A percentile compares a stretch with the other conserved stretches of the same genome.
These are phyloP conservation scores for Oligia latruncula DNA, from an alignment of 2,888 invertebrate genomes.

Conservation along the genomic window DNA sequence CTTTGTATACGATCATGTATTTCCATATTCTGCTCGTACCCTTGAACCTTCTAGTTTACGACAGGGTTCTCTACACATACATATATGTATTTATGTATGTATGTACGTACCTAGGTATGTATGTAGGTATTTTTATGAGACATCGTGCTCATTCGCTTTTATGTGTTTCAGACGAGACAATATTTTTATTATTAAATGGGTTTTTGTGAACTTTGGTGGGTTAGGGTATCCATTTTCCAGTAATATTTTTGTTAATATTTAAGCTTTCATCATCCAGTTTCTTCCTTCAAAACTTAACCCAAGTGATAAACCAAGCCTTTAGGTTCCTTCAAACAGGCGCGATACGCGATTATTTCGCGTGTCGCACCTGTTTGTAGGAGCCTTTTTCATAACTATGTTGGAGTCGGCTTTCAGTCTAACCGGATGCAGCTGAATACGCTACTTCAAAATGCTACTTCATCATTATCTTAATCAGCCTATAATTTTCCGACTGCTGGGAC, in stretches of 20 bases:
- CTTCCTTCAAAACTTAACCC: neutral
- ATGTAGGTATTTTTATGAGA: conserved; percentile 59
- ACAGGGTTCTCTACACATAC: conserved; percentile 41
- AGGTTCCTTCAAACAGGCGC: no score
- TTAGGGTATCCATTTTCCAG: neutral
- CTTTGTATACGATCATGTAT: conserved; percentile 65
- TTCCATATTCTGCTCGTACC: conserved; percentile 62
- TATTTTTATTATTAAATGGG: conserved; percentile 65
- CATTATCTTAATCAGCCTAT: no score
- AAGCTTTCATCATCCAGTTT: neutral
- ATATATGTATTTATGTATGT: conserved; percentile 37
- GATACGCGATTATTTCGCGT: no score
- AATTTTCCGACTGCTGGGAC: no score
- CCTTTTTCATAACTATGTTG: no score
- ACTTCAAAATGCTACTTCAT: no score
- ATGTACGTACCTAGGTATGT: conserved; percentile 21
- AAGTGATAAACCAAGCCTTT: neutral
- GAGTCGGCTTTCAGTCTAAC: neutral
- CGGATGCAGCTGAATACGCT: neutral
- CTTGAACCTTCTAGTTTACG: conserved; percentile 63
- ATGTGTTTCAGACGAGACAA: conserved; percentile 50
- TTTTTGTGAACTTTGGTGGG: conserved; percentile 39
- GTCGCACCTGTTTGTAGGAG: no score
- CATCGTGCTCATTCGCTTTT: conserved; percentile 56
- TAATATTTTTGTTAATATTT: neutral